A percentile compares a stretch with the other conserved stretches of the same genome.
Evolutionary conservation across 2,113 vertebrate genomes (phyloP).

Genomic region (Etia nguti): DNA sequence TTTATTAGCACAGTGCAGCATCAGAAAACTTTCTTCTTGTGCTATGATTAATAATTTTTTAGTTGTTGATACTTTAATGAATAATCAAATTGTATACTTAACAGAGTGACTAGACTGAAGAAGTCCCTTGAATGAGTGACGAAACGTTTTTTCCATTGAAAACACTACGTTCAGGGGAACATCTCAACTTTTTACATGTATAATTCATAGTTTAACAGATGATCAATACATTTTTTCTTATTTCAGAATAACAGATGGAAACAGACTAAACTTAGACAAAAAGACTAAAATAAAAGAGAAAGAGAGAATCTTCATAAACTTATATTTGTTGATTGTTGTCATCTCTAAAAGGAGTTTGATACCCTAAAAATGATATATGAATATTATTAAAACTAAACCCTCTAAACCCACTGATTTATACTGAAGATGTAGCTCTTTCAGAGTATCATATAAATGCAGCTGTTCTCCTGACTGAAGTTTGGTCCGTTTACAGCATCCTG

Average conservation of each 20-base stretch:
- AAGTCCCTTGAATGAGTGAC: not conserved
- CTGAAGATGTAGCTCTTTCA: not conserved
- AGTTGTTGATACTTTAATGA: not conserved
- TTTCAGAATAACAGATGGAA: not conserved
- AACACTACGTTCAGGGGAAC: not conserved
- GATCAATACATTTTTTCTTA: not conserved
- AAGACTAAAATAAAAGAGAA: not conserved
- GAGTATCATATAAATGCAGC: not conserved
- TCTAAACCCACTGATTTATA: not conserved
- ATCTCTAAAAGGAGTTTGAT: not conserved
- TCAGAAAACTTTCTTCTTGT: not conserved
- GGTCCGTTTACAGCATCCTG: too few relatives aligned
- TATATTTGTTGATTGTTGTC: not conserved
- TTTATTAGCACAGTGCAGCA: not conserved
- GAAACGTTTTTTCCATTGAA: not conserved
- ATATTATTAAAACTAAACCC: not conserved
- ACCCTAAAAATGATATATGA: not conserved
- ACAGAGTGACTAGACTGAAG: not conserved
- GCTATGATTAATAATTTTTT: not conserved
- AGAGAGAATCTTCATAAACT: not conserved
- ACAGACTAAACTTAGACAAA: not conserved
- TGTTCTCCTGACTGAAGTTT: too few relatives aligned
- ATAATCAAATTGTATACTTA: not conserved
- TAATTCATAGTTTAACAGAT: not conserved
- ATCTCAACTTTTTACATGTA: not conserved